phyloP scores from a whole-genome alignment of 1,140 invertebrate species.

The Nebria ingens region DNA sequence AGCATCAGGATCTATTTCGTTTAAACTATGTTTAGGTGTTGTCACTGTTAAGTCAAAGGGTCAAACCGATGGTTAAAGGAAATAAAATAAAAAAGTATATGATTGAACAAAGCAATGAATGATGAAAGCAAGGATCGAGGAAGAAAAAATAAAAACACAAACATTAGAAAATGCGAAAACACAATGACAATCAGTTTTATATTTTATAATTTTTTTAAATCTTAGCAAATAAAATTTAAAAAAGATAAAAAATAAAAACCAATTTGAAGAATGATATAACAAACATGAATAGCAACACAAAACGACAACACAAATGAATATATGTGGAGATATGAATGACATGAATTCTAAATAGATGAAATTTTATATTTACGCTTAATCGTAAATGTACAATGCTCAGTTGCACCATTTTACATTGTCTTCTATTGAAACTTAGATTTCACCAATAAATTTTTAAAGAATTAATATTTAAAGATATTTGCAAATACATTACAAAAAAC shows the following conservation, averaged over 20 bases:
- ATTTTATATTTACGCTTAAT: background rate
- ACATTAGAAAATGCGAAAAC: background rate
- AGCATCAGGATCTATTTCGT: constrained; percentile 5
- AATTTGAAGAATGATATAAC: too few species aligned
- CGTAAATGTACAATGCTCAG: too few species aligned
- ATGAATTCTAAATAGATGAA: background rate
- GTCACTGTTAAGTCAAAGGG: background rate
- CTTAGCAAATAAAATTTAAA: too few species aligned
- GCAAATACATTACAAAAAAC: too few species aligned
- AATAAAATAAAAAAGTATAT: background rate
- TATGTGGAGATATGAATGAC: background rate
- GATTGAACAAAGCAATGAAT: background rate
- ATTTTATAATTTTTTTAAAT: too few species aligned
- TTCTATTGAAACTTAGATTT: too few species aligned
- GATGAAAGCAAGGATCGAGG: background rate
- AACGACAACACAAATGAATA: background rate
- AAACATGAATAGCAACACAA: too few species aligned
- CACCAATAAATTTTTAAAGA: too few species aligned
- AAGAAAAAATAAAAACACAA: background rate
- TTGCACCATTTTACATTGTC: too few species aligned
- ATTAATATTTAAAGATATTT: too few species aligned
- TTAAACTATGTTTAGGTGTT: background rate
- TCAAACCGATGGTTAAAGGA: background rate
- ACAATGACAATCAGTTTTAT: constrained; percentile 6
- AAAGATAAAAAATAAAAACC: too few species aligned